A percentile compares a stretch with the other conserved stretches of the same genome.
phyloP scores from a whole-genome alignment of 1,140 invertebrate genomes.

The Platyscapa corneri region DNA sequence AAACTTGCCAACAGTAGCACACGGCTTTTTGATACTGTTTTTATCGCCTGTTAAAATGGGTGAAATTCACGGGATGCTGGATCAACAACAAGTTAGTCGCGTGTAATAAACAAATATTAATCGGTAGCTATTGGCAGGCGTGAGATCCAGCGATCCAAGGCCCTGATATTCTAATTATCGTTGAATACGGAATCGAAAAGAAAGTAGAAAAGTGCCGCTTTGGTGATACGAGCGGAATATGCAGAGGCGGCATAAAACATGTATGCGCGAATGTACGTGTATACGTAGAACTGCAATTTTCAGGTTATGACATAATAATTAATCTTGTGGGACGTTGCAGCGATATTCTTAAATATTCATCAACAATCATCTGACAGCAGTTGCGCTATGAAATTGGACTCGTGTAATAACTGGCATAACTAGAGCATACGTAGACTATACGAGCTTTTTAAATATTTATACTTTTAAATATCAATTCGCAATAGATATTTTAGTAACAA shows the following conservation, averaged over 20 bases:
- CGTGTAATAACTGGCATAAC: not conserved
- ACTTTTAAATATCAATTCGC: too few species aligned
- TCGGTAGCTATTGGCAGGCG: not conserved
- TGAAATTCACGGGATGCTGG: not conserved
- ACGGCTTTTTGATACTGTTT: not conserved
- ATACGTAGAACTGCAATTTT: not conserved
- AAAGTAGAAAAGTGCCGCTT: not conserved
- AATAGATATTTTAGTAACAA: not conserved
- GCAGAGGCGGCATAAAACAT: not conserved
- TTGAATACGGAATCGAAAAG: not conserved
- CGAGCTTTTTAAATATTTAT: not conserved
- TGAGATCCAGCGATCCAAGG: not conserved
- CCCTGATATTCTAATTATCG: not conserved
- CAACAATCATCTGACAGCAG: not conserved
- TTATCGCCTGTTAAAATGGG: not conserved
- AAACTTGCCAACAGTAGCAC: not conserved
- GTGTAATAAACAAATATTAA: not conserved
- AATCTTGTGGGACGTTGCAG: not conserved
- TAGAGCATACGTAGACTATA: not conserved
- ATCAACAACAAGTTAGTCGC: not conserved
- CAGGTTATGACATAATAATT: not conserved
- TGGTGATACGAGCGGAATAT: not conserved
- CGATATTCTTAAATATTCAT: not conserved
- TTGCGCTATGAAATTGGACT: not conserved
- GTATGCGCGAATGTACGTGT: not conserved